Evolutionary conservation across 2,888 invertebrate genomes (phyloP), one percentile per base, ranked within the genome.

Genomic region (Dendrolimus houi): DNA sequence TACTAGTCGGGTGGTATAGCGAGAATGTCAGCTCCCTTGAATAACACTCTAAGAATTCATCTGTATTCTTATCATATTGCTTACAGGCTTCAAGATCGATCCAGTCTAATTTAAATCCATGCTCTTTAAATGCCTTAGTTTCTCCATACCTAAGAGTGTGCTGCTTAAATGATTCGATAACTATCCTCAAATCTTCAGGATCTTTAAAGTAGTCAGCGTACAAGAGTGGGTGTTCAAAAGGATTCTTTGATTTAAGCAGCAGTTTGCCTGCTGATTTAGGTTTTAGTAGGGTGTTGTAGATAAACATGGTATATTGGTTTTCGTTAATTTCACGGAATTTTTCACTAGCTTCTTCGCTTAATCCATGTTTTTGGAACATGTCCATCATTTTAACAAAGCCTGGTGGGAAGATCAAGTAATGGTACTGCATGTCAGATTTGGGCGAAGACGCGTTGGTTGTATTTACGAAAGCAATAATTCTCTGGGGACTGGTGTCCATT

Each of bases 1-100:
- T 93, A 56, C 95, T 92, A 1, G 92, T 92, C 0, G 95, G 95
- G 81, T 96, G 96, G 68, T 95, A 96, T 54, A 95, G 92, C 0
- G 85, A 81, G 60, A 81, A 76, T 2, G 85, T 83, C 41, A 82
- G 56, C 60, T 80, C 60, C 76, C 85, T 61, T 2, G 75, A 61
- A 53, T 74, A 64, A 56, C 85, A 85, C 59, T 79, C 74, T 12
- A 83, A 60, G 62, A 71, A 72, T 3, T 78, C 71, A 55, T 83
- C 80, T 52, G 72, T 74, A 8, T 59, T 58, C 58, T 73, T 72
- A 3, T 74, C 64, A 42, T 70, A 73, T 2, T 68, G 40, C 52
- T 73, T 74, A 58, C 86, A 87, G 2, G 76, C 74, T 8, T 80
- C 75, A 3, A 84, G 54, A 52, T 81, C 76, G 29, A 85, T 56